Percentiles rank a stretch among this genome's conserved stretches.
phyloP scores from a whole-genome alignment of 2,113 vertebrate species.

The Aythya baeri region DNA sequence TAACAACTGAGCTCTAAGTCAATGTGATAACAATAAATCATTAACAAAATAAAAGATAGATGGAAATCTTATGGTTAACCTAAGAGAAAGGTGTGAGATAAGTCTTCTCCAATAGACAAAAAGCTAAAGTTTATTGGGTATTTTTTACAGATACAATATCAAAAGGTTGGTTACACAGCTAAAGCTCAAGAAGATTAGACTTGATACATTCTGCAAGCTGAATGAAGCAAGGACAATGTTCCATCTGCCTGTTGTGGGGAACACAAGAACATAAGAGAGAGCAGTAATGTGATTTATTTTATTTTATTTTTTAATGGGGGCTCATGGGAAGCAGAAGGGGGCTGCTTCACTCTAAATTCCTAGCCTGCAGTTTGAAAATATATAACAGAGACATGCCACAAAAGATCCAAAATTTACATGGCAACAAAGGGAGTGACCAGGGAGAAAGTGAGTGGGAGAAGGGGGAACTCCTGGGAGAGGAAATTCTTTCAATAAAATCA shows the following conservation, averaged over 20 bases:
- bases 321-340: neutral
- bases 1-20: neutral
- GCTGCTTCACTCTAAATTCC: neutral
- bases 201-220: neutral
- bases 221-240: neutral
- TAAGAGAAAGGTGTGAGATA: neutral
- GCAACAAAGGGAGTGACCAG: neutral
- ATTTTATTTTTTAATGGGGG: too few species aligned
- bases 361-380: neutral
- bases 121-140: neutral
- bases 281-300: neutral
- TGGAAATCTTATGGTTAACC: neutral
- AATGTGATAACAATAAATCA: neutral
- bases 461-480: neutral
- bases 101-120: neutral
- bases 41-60: neutral
- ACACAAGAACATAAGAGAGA: neutral
- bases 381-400: neutral
- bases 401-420: neutral
- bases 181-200: neutral
- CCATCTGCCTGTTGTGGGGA: neutral
- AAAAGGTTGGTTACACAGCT: neutral
- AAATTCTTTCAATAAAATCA: neutral
- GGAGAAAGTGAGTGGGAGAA: neutral
- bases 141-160: neutral